Evolutionary conservation across 1,140 invertebrate genomes (phyloP), one percentile per base, ranked within the genome.

Genomic region (Procambarus virginalis): DNA sequence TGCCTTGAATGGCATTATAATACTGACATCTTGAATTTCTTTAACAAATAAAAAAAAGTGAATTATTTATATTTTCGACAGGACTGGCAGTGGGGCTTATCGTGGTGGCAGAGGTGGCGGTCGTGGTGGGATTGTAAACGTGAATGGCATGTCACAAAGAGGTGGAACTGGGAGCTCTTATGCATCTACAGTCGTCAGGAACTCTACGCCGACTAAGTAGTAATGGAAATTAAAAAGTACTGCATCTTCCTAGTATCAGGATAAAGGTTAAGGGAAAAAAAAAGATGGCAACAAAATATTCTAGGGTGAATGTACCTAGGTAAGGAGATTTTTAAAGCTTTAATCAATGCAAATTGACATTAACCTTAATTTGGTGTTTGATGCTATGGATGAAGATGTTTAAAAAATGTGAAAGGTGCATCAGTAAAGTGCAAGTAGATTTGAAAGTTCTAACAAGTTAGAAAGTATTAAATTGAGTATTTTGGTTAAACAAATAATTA

Each of bases 21-120:
- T 34, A 34, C 34, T 1, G 34, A 34, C 34, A 34, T 34, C 34
- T 55, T 55, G 2, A 55, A 55, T 55, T 55, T 55, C 51, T 55
- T 8, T 55, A 55, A 55, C 12, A 55, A 1, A 55, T 5, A 55
- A 55, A 55, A 55, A 9, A 9, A 5, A 55, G 3, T 55, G 51
- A 55, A 55, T 55, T 55, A 9, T 55, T 5, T 34, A 34, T 34
- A 34, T 34, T 34, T 34, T 48, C 34, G 2, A 8, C 51, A 92
- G 87, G 70, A 75, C 73, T 84, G 87, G 87, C 46, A 80, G 77
- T 68, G 94, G 93, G 68, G 92, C 92, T 45, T 92, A 81, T 58
- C 94, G 93, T 55, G 92, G 92, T 46, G 92, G 91, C 48, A 80
- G 90, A 75, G 80, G 91, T 73, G 78, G 92, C 86, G 94, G 93